Evolutionary conservation across 2,888 invertebrate genomes (phyloP).

Genomic region (Pristionchus arcanus): DNA sequence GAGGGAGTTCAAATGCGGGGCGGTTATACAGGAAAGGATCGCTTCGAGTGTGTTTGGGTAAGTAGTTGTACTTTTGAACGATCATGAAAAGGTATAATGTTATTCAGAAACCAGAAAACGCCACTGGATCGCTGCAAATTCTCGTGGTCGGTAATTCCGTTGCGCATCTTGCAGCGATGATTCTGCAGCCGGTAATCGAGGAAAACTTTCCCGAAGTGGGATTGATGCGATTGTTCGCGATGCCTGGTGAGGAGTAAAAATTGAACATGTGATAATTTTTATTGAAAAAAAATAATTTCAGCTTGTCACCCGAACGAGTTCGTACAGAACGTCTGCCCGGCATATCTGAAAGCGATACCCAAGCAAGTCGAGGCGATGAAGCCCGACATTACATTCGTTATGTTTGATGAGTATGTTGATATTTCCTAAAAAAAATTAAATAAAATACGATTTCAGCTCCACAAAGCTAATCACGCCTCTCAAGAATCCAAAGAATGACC

Average conservation of each 20-base stretch:
- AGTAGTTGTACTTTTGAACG: no score
- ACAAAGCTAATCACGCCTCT: neutral
- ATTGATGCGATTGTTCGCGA: neutral
- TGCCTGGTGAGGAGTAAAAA: neutral
- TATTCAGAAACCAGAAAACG: neutral
- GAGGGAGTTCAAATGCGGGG: neutral
- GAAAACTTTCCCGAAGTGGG: neutral
- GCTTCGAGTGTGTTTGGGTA: conserved; percentile 17
- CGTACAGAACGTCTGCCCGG: neutral
- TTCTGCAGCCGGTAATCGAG: neutral
- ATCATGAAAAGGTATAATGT: no score
- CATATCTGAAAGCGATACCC: neutral
- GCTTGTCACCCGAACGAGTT: conserved; percentile 1
- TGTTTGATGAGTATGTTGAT: neutral
- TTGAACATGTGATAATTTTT: neutral
- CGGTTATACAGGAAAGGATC: neutral
- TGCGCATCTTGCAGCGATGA: neutral
- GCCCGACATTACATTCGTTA: conserved; percentile 12
- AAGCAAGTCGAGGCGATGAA: neutral
- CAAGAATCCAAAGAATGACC: neutral
- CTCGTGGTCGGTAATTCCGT: conserved; percentile 31
- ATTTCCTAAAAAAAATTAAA: neutral
- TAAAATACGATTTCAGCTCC: neutral
- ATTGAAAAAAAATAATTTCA: neutral
- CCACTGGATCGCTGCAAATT: neutral